These are phyloP conservation scores for Brachionus manjavacas DNA, from an alignment of 1,140 invertebrate species.

Conservation along the genomic window DNA sequence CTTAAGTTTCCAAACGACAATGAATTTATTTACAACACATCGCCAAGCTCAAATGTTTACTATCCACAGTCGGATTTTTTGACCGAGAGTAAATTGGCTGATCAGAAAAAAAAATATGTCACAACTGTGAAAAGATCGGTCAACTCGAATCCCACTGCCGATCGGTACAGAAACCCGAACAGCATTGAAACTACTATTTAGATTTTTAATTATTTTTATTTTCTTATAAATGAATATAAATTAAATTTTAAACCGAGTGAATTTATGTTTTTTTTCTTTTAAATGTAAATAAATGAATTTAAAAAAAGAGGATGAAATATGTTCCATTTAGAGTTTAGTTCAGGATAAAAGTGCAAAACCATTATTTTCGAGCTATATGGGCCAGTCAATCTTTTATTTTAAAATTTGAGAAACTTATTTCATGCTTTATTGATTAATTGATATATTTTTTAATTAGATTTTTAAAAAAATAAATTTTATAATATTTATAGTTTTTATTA, in stretches of 20 bases:
- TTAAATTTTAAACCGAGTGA: slow-evolving; percentile 33
- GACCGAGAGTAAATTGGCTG: not conserved
- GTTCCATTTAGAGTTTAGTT: not conserved
- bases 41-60: not conserved
- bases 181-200: slow-evolving; percentile 40
- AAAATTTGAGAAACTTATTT: not conserved
- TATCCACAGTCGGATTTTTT: not conserved
- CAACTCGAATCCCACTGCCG: not conserved
- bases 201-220: not conserved
- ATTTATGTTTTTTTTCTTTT: not conserved
- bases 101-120: not conserved
- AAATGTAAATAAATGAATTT: not conserved
- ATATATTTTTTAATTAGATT: not conserved
- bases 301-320: not conserved
- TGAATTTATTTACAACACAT: not conserved
- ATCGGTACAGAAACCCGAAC: slow-evolving; percentile 1
- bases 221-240: not conserved
- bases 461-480: not conserved
- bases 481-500: not conserved
- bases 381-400: not conserved
- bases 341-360: not conserved
- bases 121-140: not conserved
- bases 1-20: slow-evolving; percentile 25
- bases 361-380: not conserved
- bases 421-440: not conserved